A percentile compares a stretch with the other conserved stretches of the same genome.
Evolutionary conservation across 2,888 invertebrate genomes (phyloP).

Genomic region (Stenodema calcarata): DNA sequence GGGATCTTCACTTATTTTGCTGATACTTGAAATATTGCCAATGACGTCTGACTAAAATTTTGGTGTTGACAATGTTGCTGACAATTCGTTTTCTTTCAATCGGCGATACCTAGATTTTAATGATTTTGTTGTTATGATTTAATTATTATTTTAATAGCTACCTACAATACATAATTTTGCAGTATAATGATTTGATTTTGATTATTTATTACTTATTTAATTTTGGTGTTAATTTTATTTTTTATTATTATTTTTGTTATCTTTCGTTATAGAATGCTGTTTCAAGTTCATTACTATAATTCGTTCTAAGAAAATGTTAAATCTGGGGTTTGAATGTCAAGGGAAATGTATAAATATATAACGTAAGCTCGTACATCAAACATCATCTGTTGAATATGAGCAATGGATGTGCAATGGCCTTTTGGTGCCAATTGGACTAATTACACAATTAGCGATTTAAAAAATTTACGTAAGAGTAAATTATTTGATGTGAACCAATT

Average conservation of each 20-base stretch:
- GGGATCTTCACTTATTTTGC: slow-evolving; percentile 51
- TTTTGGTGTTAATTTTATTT: not conserved
- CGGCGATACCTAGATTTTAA: not conserved
- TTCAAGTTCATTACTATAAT: not conserved
- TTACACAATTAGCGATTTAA: too few relatives aligned
- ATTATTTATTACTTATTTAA: not conserved
- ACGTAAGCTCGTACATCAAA: too few relatives aligned
- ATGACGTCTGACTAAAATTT: slow-evolving; percentile 50
- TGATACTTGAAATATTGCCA: slow-evolving; percentile 54
- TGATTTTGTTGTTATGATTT: not conserved
- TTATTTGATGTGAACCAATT: too few relatives aligned
- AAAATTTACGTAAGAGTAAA: too few relatives aligned
- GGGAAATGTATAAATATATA: too few relatives aligned
- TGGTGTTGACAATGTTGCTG: slow-evolving; percentile 44
- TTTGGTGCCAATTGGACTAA: too few relatives aligned
- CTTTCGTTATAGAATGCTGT: not conserved
- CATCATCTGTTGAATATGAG: too few relatives aligned
- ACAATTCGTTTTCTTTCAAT: not conserved
- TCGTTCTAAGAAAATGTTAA: not conserved
- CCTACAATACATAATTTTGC: not conserved
- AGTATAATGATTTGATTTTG: not conserved
- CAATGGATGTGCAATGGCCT: too few relatives aligned
- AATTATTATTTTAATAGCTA: not conserved
- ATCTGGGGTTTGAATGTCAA: too few relatives aligned
- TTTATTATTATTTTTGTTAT: not conserved